Evolutionary conservation across 2,888 invertebrate species (phyloP).

Genomic region (Chydorus sphaericus): DNA sequence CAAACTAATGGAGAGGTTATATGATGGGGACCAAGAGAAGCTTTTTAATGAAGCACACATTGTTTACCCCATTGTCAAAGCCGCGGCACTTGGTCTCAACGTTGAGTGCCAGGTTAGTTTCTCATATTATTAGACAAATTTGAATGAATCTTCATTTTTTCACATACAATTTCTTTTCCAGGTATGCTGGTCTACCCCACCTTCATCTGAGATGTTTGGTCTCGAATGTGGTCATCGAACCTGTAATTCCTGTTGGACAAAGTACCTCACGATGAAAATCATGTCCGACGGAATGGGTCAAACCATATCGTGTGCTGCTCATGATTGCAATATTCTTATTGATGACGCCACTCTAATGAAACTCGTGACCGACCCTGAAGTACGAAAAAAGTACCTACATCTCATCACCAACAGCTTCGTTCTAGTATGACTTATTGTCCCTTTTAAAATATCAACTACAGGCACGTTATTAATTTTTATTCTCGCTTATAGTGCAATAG

Average conservation of each 20-base stretch:
- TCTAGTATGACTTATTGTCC: constrained; percentile 43
- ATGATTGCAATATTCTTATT: constrained; percentile 90
- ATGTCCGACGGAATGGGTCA: constrained; percentile 94
- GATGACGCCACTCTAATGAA: constrained; percentile 95
- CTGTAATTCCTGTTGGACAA: constrained; percentile 88
- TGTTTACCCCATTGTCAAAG: constrained; percentile 70
- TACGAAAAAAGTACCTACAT: constrained; percentile 87
- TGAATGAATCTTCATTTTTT: background rate
- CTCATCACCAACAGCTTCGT: constrained; percentile 97
- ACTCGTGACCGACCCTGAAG: constrained; percentile 69
- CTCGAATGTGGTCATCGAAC: constrained; percentile 94
- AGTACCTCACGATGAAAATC: constrained; percentile 95
- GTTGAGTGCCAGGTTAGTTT: constrained; percentile 5
- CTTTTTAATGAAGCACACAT: constrained; percentile 89
- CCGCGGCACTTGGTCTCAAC: constrained; percentile 16
- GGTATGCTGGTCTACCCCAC: constrained; percentile 7
- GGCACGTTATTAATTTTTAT: background rate
- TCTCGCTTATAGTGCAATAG: constrained; percentile 64
- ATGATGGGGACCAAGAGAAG: constrained; percentile 87
- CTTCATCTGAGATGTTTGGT: constrained; percentile 59
- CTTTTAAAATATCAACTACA: background rate
- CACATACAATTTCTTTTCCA: constrained; percentile 12
- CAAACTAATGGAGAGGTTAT: constrained; percentile 91
- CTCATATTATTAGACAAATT: background rate
- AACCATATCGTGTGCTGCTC: constrained; percentile 93